Conservation (phyloP, 2,797 vertebrate genomes). For the Heteromormyrus szaboi region DNA sequence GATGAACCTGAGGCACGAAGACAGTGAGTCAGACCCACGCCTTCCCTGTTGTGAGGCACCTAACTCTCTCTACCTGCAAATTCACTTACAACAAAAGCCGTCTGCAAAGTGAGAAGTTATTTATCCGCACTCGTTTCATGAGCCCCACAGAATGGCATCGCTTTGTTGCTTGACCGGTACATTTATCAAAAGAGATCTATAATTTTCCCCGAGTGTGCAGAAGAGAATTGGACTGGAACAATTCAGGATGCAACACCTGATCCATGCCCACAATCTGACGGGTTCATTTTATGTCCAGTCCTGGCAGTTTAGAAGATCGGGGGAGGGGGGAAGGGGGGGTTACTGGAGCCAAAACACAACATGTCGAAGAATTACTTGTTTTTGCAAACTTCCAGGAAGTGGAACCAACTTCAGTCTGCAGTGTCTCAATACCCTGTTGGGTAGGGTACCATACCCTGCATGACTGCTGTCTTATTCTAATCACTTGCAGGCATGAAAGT, state of each 20-base stretch:
- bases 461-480: not conserved
- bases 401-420: not conserved
- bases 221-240: not conserved
- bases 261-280: not conserved
- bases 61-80: not conserved
- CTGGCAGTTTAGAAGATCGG: not conserved
- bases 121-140: not conserved
- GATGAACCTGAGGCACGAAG: not conserved
- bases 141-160: not conserved
- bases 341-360: not conserved
- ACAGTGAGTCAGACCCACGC: not conserved
- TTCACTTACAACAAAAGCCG: not conserved
- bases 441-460: not conserved
- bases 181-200: conserved; percentile 7
- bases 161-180: not conserved
- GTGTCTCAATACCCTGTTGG: not conserved
- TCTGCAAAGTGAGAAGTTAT: not conserved
- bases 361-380: not conserved
- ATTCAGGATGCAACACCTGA: conserved; percentile 9
- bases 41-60: not conserved
- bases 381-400: not conserved
- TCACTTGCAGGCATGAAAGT: not conserved
- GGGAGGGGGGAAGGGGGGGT: too few relatives aligned
- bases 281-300: not conserved
- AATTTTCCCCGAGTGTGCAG: not conserved